Conservation (phyloP, 2,888 invertebrate genomes). For the Drosophila ustulata region DNA sequence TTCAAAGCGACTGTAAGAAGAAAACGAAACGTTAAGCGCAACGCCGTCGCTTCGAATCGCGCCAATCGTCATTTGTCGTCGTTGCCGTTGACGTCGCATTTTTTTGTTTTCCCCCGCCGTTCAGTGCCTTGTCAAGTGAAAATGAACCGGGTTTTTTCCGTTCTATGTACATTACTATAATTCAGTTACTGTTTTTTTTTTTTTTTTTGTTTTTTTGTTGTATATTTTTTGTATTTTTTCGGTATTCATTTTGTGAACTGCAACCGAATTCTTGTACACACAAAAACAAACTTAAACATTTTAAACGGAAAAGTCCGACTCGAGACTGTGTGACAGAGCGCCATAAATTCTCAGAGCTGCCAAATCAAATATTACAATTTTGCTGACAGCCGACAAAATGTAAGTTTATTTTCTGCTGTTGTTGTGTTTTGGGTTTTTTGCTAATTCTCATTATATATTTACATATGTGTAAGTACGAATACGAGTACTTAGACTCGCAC, state of each 20-base stretch:
- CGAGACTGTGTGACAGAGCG: constrained; percentile 34
- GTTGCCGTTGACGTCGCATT: constrained; percentile 13
- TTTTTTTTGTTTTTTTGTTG: constrained; percentile 17
- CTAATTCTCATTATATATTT: constrained; percentile 37
- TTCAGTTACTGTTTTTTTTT: constrained; percentile 28
- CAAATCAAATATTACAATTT: constrained; percentile 54
- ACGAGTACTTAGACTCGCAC: constrained; percentile 26
- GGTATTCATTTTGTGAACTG: constrained; percentile 18
- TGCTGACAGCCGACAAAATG: constrained; percentile 58
- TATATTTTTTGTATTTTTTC: constrained; percentile 16
- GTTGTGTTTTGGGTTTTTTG: constrained; percentile 29
- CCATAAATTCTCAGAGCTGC: constrained; percentile 42
- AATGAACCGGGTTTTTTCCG: constrained; percentile 57
- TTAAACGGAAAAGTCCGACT: constrained; percentile 8
- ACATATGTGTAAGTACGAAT: constrained; percentile 23
- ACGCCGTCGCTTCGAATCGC: neutral
- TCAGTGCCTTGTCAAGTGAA: constrained; percentile 50
- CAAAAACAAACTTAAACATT: constrained; percentile 7
- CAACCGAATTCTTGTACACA: constrained; percentile 6
- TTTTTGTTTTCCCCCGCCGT: constrained; percentile 22
- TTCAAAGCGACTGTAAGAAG: neutral
- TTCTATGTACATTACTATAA: constrained; percentile 49
- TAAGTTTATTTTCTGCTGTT: constrained; percentile 46
- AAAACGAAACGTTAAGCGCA: neutral
- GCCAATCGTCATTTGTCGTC: constrained; percentile 15